Base-by-base conservation (phyloP, 2,888 invertebrate genomes). In the Thecocarcelia acutangulata region DNA sequence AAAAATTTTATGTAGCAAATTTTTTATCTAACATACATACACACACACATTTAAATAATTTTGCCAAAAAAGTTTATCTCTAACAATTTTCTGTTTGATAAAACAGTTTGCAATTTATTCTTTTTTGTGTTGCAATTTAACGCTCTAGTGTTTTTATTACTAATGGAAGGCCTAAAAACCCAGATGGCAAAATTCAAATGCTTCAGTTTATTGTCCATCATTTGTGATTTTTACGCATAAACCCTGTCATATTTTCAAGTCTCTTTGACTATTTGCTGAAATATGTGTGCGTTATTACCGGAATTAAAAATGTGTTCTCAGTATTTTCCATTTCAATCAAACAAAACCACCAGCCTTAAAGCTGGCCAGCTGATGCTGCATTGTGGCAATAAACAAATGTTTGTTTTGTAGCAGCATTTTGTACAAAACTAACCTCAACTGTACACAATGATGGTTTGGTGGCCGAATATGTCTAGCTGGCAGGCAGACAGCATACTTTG, bases 401-500 rank as follows among this genome's bases (percentile, higher is more conserved):
- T 54, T 42, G 24, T 28, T 68, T 64, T 68, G n/a, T 2, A 42
- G 24, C 66, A 50, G 21, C n/a, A 64, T 50, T 50, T 42, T 40
- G 8, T 50, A 17, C 33, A 33, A 48, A 54, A 44, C 40, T 33
- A 68, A 48, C 37, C 56, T 24, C 50, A 59, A 42, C 40, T 68
- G 59, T 59, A 48, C 19, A 42, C 59, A 50, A 68, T 33, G 42
- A 54, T 13, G 42, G 17, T 24, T 12, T 40, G 12, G 21, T 4
- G 19, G 13, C 11, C 19, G 4, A 24, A 13, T 19, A 19, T 48
- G 28, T 72, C 52, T 54, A 54, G 37, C 52, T 44, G 42, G 37
- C 61, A 52, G 28, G n/a, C 44, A 68, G 66, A 59, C 42, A 11
- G 66, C 42, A 54, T 68, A 52, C 50, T 68, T 68, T 9, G 15